phyloP scores from a whole-genome alignment of 2,888 invertebrate genomes.

The Margaritifera margaritifera region DNA sequence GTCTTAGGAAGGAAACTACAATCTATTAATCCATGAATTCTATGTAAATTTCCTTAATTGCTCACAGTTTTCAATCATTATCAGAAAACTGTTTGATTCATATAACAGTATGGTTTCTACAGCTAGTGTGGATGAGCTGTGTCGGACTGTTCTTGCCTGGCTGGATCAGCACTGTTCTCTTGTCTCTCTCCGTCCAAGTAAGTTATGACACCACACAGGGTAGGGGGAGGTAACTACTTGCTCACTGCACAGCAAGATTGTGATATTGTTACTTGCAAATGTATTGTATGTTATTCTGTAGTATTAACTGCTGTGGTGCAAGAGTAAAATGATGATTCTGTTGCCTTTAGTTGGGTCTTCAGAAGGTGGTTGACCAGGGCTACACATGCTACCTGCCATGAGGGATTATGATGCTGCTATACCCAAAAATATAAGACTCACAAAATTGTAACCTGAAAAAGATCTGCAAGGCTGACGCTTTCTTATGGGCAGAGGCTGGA shows the following conservation, averaged over 20 bases:
- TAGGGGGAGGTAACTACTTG: neutral
- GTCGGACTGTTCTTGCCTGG: constrained; percentile 93
- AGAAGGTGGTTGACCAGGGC: too few species aligned
- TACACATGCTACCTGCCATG: too few species aligned
- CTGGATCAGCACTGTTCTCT: constrained; percentile 97
- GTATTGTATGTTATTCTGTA: neutral
- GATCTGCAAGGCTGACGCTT: too few species aligned
- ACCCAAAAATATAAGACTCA: too few species aligned
- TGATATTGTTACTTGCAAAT: neutral
- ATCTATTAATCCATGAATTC: neutral
- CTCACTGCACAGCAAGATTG: neutral
- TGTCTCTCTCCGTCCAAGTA: constrained; percentile 93
- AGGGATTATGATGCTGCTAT: too few species aligned
- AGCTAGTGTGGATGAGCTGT: constrained; percentile 91
- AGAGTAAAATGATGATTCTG: too few species aligned
- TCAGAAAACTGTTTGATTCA: constrained; percentile 90
- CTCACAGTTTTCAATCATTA: constrained; percentile 89
- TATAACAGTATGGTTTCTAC: constrained; percentile 94
- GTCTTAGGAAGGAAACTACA: too few species aligned
- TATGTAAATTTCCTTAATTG: constrained; percentile 73
- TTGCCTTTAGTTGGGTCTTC: too few species aligned
- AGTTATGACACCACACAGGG: constrained; percentile 37
- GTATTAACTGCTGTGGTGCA: too few species aligned
- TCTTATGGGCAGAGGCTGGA: too few species aligned
- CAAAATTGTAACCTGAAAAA: too few species aligned